Conservation (phyloP, 2,113 vertebrate species). For the Catharus minimus region DNA sequence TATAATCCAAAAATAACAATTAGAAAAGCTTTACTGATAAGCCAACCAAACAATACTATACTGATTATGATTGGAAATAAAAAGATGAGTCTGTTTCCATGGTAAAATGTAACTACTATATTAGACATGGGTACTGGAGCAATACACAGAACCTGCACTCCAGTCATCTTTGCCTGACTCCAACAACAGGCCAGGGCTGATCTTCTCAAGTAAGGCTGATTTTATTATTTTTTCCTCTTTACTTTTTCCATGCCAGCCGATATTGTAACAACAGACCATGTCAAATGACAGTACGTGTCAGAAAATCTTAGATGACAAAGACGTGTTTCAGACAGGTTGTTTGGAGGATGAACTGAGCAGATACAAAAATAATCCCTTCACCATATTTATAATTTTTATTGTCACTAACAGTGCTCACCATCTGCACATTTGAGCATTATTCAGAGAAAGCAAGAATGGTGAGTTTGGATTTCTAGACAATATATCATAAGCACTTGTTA, state of each 20-base stretch:
- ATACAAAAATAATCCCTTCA: not conserved
- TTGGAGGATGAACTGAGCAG: not conserved
- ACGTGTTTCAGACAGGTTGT: not conserved
- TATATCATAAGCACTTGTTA: not conserved
- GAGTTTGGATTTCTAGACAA: not conserved
- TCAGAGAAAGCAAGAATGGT: not conserved
- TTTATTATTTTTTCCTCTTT: not conserved
- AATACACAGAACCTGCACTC: not conserved
- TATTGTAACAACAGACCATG: not conserved
- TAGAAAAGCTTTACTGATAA: not conserved
- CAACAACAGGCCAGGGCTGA: not conserved
- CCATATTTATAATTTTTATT: not conserved
- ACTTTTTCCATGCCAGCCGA: not conserved
- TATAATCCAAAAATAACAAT: not conserved
- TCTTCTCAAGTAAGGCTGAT: not conserved
- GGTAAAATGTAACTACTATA: not conserved
- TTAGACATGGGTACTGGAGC: not conserved
- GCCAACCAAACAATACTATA: not conserved
- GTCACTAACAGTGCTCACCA: not conserved
- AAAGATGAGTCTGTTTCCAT: conserved; percentile 25
- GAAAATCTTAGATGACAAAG: not conserved
- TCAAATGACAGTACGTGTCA: not conserved
- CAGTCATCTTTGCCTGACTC: not conserved
- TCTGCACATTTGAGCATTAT: not conserved
- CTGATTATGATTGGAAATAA: not conserved